Evolutionary conservation across 2,888 invertebrate genomes (phyloP).

Genomic region (Copidosoma aretas): DNA sequence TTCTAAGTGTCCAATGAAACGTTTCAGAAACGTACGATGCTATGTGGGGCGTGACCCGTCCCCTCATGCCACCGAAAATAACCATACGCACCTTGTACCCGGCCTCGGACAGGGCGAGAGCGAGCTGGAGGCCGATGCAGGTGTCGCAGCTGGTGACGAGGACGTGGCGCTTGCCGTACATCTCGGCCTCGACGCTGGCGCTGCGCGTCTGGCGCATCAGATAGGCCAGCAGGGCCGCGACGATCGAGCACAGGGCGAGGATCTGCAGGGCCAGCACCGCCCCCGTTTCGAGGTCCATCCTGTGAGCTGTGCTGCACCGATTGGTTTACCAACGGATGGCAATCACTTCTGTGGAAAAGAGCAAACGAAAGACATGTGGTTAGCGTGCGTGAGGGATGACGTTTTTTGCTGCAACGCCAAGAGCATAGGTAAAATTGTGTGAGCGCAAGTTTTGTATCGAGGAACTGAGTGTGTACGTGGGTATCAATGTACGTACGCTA

Average conservation of each 20-base stretch:
- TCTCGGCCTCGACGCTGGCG: slow-evolving; percentile 59
- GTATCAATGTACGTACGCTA: no score
- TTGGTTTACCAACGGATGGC: no score
- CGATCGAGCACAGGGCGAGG: slow-evolving; percentile 81
- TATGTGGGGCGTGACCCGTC: no score
- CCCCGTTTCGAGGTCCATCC: slow-evolving; percentile 83
- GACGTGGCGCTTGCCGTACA: slow-evolving; percentile 75
- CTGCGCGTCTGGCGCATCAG: slow-evolving; percentile 76
- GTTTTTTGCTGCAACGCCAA: no score
- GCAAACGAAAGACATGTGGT: no score
- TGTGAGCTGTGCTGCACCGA: slow-evolving; percentile 24
- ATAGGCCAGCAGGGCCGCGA: slow-evolving; percentile 81
- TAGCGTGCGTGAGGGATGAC: no score
- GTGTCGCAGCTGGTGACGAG: slow-evolving; percentile 82
- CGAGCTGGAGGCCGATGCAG: slow-evolving; percentile 78
- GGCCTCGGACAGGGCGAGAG: slow-evolving; percentile 56
- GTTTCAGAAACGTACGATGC: no score
- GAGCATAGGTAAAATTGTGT: no score
- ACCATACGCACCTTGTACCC: slow-evolving; percentile 54
- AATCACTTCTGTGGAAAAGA: no score
- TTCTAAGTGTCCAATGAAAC: no score
- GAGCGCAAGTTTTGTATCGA: no score
- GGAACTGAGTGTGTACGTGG: no score
- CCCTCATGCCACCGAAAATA: background rate
- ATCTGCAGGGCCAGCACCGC: slow-evolving; percentile 81